Evolutionary conservation across 2,797 vertebrate species (phyloP).

Genomic region (Dallia pectoralis): DNA sequence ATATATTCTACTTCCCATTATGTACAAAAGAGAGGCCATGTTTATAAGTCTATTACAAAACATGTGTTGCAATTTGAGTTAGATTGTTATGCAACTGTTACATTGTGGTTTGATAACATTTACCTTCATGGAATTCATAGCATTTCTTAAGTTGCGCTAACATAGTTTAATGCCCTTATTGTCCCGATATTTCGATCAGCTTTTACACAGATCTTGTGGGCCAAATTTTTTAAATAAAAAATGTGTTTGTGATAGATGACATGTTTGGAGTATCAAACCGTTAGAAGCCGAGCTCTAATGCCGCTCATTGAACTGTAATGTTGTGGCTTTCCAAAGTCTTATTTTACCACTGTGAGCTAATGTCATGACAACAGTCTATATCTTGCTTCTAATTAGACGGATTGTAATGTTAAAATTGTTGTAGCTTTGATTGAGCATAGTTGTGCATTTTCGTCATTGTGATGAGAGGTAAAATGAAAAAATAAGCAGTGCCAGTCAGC

Average conservation of each 20-base stretch:
- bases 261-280: background rate
- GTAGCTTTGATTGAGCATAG: background rate
- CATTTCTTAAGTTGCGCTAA: background rate
- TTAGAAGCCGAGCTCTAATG: background rate
- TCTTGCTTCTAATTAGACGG: background rate
- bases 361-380: background rate
- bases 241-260: background rate
- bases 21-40: background rate
- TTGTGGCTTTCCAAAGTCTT: background rate
- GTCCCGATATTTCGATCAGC: background rate
- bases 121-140: background rate
- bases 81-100: background rate
- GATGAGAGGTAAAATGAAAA: background rate
- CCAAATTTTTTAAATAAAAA: background rate
- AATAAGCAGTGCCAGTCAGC: background rate
- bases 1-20: background rate
- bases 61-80: background rate
- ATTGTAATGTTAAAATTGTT: background rate
- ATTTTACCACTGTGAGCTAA: slow-evolving; percentile 21
- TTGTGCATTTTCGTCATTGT: slow-evolving; percentile 1
- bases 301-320: background rate
- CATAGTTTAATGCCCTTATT: background rate
- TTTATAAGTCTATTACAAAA: background rate
- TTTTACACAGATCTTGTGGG: slow-evolving; percentile 1
- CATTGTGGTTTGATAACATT: background rate